These are phyloP conservation scores for Neosalanx taihuensis DNA, from an alignment of 2,797 vertebrate species.

Conservation along the genomic window DNA sequence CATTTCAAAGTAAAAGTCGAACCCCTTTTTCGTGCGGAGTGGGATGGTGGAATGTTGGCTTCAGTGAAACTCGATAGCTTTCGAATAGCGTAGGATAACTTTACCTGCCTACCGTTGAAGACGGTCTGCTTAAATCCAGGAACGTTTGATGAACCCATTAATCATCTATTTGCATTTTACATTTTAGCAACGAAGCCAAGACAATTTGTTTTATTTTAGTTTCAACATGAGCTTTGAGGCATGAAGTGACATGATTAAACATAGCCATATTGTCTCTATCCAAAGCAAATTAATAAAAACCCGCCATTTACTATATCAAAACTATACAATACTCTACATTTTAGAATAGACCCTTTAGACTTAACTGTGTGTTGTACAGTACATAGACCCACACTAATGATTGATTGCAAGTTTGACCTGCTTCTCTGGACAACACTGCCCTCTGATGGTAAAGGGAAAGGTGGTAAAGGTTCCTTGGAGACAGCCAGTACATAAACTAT, in stretches of 20 bases:
- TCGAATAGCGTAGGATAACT: neutral
- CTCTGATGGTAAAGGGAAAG: slow-evolving; percentile 29
- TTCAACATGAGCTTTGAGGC: too few relatives aligned
- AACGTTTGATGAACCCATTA: neutral
- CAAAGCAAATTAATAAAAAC: too few relatives aligned
- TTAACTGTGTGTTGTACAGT: too few relatives aligned
- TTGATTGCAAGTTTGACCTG: neutral
- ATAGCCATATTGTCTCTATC: too few relatives aligned
- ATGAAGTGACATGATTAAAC: neutral
- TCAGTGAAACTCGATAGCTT: slow-evolving; percentile 10
- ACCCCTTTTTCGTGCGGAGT: neutral
- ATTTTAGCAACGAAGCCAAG: too few relatives aligned
- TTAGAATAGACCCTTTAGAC: neutral
- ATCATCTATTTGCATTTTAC: neutral
- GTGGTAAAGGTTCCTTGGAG: too few relatives aligned
- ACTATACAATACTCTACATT: too few relatives aligned
- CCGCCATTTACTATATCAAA: too few relatives aligned
- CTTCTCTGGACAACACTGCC: slow-evolving; percentile 24
- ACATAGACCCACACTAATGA: neutral
- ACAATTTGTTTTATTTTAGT: too few relatives aligned
- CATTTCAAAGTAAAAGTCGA: slow-evolving; percentile 35
- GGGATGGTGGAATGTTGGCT: neutral
- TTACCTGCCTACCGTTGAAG: slow-evolving; percentile 12
- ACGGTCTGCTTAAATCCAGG: slow-evolving; percentile 23
- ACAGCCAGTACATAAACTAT: too few relatives aligned